Conservation (phyloP, 2,113 vertebrate species). For the Cyphomyrus plagiostoma region DNA sequence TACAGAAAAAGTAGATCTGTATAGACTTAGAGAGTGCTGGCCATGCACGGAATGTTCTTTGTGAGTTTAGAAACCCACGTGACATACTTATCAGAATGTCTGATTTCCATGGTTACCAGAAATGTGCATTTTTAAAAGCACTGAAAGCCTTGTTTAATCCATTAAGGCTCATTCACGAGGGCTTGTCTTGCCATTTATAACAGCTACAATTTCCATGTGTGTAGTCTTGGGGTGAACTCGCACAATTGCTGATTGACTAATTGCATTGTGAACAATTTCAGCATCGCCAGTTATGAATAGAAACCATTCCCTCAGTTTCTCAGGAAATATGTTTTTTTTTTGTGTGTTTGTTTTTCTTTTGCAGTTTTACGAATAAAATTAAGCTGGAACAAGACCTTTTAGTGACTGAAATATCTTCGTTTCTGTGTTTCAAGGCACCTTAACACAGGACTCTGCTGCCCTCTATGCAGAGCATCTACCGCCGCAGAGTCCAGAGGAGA, state of each 20-base stretch:
- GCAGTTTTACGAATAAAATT: background rate
- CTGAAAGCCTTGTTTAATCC: background rate
- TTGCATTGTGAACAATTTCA: background rate
- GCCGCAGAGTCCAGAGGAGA: no score
- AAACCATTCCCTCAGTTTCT: background rate
- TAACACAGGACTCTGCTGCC: background rate
- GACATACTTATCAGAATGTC: conserved; percentile 2
- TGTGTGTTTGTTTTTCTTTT: background rate
- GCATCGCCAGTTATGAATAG: background rate
- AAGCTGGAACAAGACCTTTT: background rate
- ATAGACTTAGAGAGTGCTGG: background rate
- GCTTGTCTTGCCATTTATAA: background rate
- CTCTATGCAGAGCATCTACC: no score
- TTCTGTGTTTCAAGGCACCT: background rate
- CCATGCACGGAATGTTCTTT: background rate
- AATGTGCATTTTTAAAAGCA: background rate
- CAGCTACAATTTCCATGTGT: background rate
- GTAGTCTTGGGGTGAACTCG: background rate
- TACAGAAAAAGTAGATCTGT: background rate
- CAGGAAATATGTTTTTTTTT: background rate
- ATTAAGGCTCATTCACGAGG: background rate
- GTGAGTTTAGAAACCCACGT: background rate
- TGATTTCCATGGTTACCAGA: conserved; percentile 3
- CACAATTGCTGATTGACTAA: background rate
- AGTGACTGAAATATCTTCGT: background rate